These are phyloP conservation scores for Sarcophaga subvicina DNA, from an alignment of 2,888 invertebrate species.

Conservation along the genomic window DNA sequence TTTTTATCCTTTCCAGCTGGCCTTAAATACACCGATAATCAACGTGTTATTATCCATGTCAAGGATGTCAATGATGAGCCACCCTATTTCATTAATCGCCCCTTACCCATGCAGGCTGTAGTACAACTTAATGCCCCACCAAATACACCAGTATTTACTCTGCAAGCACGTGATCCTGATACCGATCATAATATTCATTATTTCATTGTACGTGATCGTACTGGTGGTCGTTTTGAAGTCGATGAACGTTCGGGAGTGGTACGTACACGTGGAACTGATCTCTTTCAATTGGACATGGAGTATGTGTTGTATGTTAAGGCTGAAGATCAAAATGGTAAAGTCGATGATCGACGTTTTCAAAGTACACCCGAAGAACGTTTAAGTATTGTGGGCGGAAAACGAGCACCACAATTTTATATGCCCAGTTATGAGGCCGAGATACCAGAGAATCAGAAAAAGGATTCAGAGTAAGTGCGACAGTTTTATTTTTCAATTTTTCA, in stretches of 20 bases:
- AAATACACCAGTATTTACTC: slow-evolving; percentile 97
- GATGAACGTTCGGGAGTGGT: slow-evolving; percentile 96
- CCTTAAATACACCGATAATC: slow-evolving; percentile 92
- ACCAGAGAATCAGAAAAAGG: slow-evolving; percentile 97
- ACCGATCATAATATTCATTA: slow-evolving; percentile 98
- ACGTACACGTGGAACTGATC: slow-evolving; percentile 93
- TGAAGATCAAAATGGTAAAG: slow-evolving; percentile 95
- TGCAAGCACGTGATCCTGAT: slow-evolving; percentile 97
- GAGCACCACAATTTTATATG: slow-evolving; percentile 98
- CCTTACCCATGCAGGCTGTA: slow-evolving; percentile 98
- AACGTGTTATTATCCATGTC: slow-evolving; percentile 96
- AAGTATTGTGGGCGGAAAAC: slow-evolving; percentile 97
- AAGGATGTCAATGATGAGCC: slow-evolving; percentile 98
- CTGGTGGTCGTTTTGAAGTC: slow-evolving; percentile 90
- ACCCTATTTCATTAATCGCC: slow-evolving; percentile 97
- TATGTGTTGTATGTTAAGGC: slow-evolving; percentile 98
- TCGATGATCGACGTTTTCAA: slow-evolving; percentile 94
- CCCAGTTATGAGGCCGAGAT: slow-evolving; percentile 97
- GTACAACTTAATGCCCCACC: slow-evolving; percentile 97
- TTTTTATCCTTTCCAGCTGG: slow-evolving; percentile 76
- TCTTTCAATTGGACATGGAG: slow-evolving; percentile 97
- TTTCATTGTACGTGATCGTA: slow-evolving; percentile 96
- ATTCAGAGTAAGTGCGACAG: slow-evolving; percentile 91
- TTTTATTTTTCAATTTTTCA: neutral
- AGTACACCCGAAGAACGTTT: slow-evolving; percentile 95